Base-by-base conservation (phyloP, 2,113 vertebrate genomes). In the Numenius arquata region DNA sequence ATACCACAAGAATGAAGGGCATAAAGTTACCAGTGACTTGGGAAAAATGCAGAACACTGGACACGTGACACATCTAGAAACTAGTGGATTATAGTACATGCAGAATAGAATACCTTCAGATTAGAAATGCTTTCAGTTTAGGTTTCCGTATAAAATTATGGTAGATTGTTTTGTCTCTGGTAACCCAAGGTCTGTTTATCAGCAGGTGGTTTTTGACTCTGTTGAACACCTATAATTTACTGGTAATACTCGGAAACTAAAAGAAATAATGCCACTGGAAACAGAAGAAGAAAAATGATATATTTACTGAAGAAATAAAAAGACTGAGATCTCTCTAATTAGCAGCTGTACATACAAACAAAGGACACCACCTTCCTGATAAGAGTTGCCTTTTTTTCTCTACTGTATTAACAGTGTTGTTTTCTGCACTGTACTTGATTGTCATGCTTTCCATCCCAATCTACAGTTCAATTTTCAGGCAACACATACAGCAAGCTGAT, bases 1-100 rank as follows among this genome's bases (percentile, higher is more conserved):
- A 96, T 89, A 94, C 95, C 94, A 47, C 92, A 95, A 85, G 86
- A 95, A 96, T 58, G 65, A 93, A 79, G 86, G 79, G 73, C 92
- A 92, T 90, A 90, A 90, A 95, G 66, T 92, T 96, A 95, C 83
- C 84, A 96, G 40, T 73, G 86, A 73, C 70, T 91, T 79, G 66
- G 77, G 66, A 82, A 93, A 95, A 89, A 87, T 91, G 73, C 38
- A 68, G 86, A 88, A 61, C 59, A 43, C 16, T 65, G 83, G 62
- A 67, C 36, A 23, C 15, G 56, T n/a, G 58, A 68, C 66, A 32
- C n/a, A 62, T 52, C 47, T 80, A 77, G 48, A 68, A 92, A 50
- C 22, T 45, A 67, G 16, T 23, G 47, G 26, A 27, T 70, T 88
- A 40, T 15, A 50, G 58, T 71, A 26, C 17, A 20, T 71, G 23